Base-by-base conservation (phyloP, 2,797 vertebrate species). In the Rhyacichthys aspro region DNA sequence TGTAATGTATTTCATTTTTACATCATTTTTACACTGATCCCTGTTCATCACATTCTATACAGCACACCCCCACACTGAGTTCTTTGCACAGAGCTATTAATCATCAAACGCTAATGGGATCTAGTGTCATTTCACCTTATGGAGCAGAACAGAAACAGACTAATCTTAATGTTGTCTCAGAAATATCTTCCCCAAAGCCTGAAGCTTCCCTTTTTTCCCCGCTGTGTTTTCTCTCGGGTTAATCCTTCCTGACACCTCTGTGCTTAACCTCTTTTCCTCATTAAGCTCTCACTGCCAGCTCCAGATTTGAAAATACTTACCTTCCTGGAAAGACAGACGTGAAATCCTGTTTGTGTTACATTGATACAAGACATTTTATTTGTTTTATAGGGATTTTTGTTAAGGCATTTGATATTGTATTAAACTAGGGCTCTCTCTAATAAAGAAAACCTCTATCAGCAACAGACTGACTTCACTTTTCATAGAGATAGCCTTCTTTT, bases 201-300 rank as follows among this genome's bases (percentile, higher is more conserved):
- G 56, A 59, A 73, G 79, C 76, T 57, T 70, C 60, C 58, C 59
- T 67, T 84, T 74, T 79, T 62, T 6, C 23, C 37, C 65, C 48
- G 38, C 69, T 36, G 55, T 60, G 76, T 76, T 85, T 85, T 79
- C 74, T 77, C 67, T 76, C 70, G 69, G 70, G 65, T 71, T 89
- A 83, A 86, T 86, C 80, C 74, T 81, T 78, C 77, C 68, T 76
- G 80, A 85, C 79, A 86, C 79, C 70, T 79, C 69, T 67, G 63
- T 44, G 70, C 82, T 79, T 78, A 88, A 83, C 78, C 79, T 81
- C 77, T 76, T 82, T 84, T 76, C 56, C 76, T 83, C 61, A 75
- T 82, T 78, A 79, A 79, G 61, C 62, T 67, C 54, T 63, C 55
- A 74, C 77, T 81, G 63, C 69, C 73, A 76, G 70, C 65, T 60